A percentile compares a stretch with the other conserved stretches of the same genome.
Conservation (phyloP, 2,113 vertebrate species). For the Carassius auratus region DNA sequence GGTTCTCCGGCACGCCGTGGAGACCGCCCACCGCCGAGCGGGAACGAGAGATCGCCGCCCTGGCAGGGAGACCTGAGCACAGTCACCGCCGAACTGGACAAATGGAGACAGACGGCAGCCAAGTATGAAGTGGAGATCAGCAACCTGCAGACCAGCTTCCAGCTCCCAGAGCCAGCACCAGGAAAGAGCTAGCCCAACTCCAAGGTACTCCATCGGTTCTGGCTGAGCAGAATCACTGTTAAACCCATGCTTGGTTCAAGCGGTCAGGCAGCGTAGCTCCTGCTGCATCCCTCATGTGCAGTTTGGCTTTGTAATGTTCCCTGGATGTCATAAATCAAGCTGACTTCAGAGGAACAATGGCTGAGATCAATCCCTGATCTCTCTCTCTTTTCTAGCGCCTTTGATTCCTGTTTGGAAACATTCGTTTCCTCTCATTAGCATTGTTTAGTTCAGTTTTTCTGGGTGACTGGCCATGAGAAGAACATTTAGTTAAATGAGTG, state of each 20-base stretch:
- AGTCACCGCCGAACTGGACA: conserved; percentile 85
- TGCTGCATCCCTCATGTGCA: background rate
- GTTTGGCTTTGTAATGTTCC: background rate
- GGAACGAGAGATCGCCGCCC: conserved; percentile 82
- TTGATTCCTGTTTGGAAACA: background rate
- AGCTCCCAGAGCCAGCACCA: conserved; percentile 82
- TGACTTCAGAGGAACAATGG: background rate
- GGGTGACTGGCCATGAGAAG: background rate
- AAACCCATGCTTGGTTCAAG: no score
- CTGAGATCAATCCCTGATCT: conserved; percentile 19
- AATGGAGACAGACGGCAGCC: conserved; percentile 84
- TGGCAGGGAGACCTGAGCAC: conserved; percentile 84
- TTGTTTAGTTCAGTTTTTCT: background rate
- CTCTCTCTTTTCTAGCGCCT: background rate
- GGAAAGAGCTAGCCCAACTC: conserved; percentile 76
- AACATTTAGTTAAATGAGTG: background rate
- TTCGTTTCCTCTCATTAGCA: background rate
- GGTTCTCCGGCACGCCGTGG: conserved; percentile 85
- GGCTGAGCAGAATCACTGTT: background rate
- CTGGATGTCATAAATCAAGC: background rate
- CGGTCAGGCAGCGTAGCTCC: background rate
- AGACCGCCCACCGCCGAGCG: conserved; percentile 82
- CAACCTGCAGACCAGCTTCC: conserved; percentile 84
- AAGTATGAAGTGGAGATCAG: conserved; percentile 88
- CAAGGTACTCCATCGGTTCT: conserved; percentile 74